These are phyloP conservation scores for Acanthurus tractus DNA, from an alignment of 2,797 vertebrate genomes.

Conservation along the genomic window DNA sequence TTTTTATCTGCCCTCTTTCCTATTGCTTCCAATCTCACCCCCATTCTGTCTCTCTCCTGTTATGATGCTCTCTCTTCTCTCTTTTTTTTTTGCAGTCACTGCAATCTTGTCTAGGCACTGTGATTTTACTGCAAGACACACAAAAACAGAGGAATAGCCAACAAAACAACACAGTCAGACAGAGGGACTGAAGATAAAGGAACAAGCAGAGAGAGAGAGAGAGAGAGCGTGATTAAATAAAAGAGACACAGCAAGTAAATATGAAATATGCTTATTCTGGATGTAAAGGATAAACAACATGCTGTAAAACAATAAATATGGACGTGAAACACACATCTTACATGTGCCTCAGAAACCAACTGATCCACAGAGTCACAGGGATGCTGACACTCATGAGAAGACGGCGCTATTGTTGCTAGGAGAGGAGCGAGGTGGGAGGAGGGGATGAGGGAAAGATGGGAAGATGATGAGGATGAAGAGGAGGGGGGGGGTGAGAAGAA, in stretches of 20 bases:
- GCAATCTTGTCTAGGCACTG: constrained; percentile 54
- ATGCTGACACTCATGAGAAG: constrained; percentile 49
- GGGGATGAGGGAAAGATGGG: not conserved
- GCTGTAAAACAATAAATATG: constrained; percentile 13
- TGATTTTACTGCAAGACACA: constrained; percentile 51
- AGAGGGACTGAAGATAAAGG: constrained; percentile 6
- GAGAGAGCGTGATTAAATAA: not conserved
- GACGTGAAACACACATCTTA: constrained; percentile 16
- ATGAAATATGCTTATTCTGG: not conserved
- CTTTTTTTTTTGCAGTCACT: constrained; percentile 54
- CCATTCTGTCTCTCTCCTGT: constrained; percentile 65
- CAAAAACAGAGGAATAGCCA: constrained; percentile 39
- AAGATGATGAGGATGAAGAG: constrained; percentile 24
- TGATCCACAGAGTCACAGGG: constrained; percentile 30
- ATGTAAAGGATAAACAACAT: constrained; percentile 9
- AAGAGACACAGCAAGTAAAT: not conserved
- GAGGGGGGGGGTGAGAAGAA: constrained; percentile 19
- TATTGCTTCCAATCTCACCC: constrained; percentile 61
- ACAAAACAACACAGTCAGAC: constrained; percentile 26
- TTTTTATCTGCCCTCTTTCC: constrained; percentile 25
- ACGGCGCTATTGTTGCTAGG: constrained; percentile 58
- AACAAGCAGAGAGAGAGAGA: not conserved
- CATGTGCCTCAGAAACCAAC: constrained; percentile 14
- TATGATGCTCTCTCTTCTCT: constrained; percentile 25
- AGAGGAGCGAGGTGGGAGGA: constrained; percentile 38